Base-by-base conservation (phyloP, 2,888 invertebrate species). In the Orthosia gothica region DNA sequence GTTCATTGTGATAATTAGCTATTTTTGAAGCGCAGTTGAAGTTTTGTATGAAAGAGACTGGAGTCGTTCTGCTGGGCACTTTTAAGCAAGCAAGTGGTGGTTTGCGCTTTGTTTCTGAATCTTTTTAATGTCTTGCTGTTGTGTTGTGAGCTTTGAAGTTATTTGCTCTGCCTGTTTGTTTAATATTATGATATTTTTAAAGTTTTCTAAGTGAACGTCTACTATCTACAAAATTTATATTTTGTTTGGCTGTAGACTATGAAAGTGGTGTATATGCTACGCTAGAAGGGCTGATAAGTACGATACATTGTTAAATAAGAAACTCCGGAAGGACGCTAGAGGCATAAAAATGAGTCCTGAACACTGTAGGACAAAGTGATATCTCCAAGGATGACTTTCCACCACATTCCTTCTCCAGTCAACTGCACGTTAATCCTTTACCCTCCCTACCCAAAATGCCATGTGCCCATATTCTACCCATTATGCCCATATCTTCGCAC, bases 1-100 rank as follows among this genome's bases (percentile, higher is more conserved):
- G 83, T 88, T 88, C 87, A 86, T 87, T 88, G 84, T 76, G 85
- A 84, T 80, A 83, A 85, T 86, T 82, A 79, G 74, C 52, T 70
- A 70, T 80, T 83, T 83, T 82, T 82, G 71, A 64, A 64, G 73
- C 32, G 67, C 64, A 26, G 55, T 59, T 72, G 63, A 68, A 82
- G 75, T 75, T 83, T 79, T 58, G 65, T 66, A 65, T 70, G 66
- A 70, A 79, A 57, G 79, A 49, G 63, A 67, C 58, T 61, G 57
- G 52, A 59, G 55, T 74, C 63, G 62, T 83, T 67, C 63, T 74
- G 74, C 67, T 61, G 5, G 52, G 59, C 70, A 79, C 61, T 81
- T 74, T 70, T 68, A 57, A 64, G 70, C 67, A 70, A 64, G 67
- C 80, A 58, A 62, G 26, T 58, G 67, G 73, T 82, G 79, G 66